phyloP scores from a whole-genome alignment of 2,113 vertebrate species.

The Acanthochromis polyacanthus region DNA sequence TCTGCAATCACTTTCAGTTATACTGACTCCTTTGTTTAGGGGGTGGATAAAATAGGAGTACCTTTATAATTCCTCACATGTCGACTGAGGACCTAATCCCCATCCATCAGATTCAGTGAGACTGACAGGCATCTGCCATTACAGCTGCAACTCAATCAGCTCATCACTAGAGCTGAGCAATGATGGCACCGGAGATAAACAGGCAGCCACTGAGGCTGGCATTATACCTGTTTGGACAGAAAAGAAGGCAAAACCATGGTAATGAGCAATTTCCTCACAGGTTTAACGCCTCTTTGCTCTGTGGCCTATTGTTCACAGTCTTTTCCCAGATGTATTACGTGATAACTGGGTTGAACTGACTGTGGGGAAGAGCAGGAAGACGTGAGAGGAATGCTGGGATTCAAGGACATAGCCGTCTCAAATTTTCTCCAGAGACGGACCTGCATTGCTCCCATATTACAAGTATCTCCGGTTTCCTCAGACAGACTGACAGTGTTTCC shows the following conservation, averaged over 20 bases:
- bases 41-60: slow-evolving; percentile 30
- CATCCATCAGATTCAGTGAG: slow-evolving; percentile 54
- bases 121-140: slow-evolving; percentile 69
- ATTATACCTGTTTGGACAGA: slow-evolving; percentile 53
- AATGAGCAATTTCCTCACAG: slow-evolving; percentile 69
- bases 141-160: slow-evolving; percentile 66
- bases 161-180: slow-evolving; percentile 53
- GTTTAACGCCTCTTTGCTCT: slow-evolving; percentile 57
- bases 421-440: slow-evolving; percentile 52
- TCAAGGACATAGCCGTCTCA: slow-evolving; percentile 43
- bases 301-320: slow-evolving; percentile 24
- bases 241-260: slow-evolving; percentile 32
- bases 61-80: slow-evolving; percentile 43
- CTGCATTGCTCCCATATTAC: slow-evolving; percentile 47
- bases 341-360: slow-evolving; percentile 65
- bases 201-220: slow-evolving; percentile 9
- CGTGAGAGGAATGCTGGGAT: slow-evolving; percentile 31
- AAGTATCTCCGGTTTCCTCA: slow-evolving; percentile 34
- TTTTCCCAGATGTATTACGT: slow-evolving; percentile 45
- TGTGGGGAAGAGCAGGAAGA: slow-evolving; percentile 50
- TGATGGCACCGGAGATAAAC: slow-evolving; percentile 39
- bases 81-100: slow-evolving; percentile 27
- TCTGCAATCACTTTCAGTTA: slow-evolving; percentile 55
- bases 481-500: slow-evolving; percentile 30
- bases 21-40: slow-evolving; percentile 41